Base-by-base conservation (phyloP, 2,888 invertebrate species). In the Nudaria mundana region DNA sequence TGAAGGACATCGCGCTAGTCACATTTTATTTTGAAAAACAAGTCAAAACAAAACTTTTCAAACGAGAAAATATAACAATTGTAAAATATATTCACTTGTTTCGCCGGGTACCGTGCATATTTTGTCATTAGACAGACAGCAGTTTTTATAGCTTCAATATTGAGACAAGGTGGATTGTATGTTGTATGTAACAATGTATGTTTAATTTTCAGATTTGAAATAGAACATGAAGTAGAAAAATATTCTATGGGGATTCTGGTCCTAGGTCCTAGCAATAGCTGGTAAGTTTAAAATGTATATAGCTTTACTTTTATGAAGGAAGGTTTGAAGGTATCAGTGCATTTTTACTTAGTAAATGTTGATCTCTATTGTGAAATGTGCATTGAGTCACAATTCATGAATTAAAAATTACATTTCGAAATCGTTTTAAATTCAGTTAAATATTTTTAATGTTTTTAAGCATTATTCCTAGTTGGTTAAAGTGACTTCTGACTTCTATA, bases 221-320 rank as follows among this genome's bases (percentile, higher is more conserved):
- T 34, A 20, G 34, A 53, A 33, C 44, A 65, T 66, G 67, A 58
- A 61, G 48, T 64, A 43, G 58, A 51, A 31, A 65, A 71, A 55
- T 53, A 48, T 64, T 66, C 58, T 75, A 75, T 73, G 74, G 73
- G 58, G 60, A 67, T 66, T 64, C 52, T 48, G 56, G 66, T 48
- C 48, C 63, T 58, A 42, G 37, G 47, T 48, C 52, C n/a, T n/a
- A n/a, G n/a, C n/a, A n/a, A n/a, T 37, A 64, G 54, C 63, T 69
- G 80, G 84, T 83, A 60, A 74, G 77, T 63, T 56, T 43, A 35
- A 48, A 50, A 37, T 25, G 2, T 1, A 16, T 3, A 15, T 2
- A 56, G 37, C 37, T 56, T 50, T n/a, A n/a, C n/a, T n/a, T n/a
- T n/a, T n/a, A n/a, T n/a, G n/a, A n/a, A n/a, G n/a, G n/a, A n/a